phyloP scores from a whole-genome alignment of 2,888 invertebrate genomes.

The Spisula subtruncata region DNA sequence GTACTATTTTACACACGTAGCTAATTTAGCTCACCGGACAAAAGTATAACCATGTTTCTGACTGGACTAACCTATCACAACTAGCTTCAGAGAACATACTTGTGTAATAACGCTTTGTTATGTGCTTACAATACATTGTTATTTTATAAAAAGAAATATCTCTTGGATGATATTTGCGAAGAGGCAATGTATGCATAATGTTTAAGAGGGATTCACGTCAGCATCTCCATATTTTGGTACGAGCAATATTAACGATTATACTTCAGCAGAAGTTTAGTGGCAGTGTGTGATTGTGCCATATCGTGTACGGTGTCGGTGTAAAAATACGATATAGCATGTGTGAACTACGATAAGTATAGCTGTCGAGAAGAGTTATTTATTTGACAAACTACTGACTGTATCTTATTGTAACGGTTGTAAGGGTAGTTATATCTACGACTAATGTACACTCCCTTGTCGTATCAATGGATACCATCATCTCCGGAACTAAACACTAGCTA shows the following conservation, averaged over 20 bases:
- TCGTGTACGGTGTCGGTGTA: neutral
- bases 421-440: neutral
- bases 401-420: neutral
- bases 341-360: neutral
- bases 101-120: neutral
- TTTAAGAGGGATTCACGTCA: neutral
- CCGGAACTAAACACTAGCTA: neutral
- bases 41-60: slow-evolving; percentile 17
- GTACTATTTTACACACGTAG: neutral
- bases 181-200: neutral
- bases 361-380: neutral
- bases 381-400: neutral
- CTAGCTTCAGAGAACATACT: neutral
- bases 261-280: neutral
- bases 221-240: neutral
- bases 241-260: neutral
- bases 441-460: neutral
- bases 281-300: neutral
- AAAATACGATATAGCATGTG: neutral
- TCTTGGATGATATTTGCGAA: neutral
- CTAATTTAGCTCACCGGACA: neutral
- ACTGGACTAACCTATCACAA: neutral
- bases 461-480: neutral
- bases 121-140: neutral
- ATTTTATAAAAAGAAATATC: neutral